phyloP scores from a whole-genome alignment of 2,113 vertebrate genomes.

The Brienomyrus longianalis region DNA sequence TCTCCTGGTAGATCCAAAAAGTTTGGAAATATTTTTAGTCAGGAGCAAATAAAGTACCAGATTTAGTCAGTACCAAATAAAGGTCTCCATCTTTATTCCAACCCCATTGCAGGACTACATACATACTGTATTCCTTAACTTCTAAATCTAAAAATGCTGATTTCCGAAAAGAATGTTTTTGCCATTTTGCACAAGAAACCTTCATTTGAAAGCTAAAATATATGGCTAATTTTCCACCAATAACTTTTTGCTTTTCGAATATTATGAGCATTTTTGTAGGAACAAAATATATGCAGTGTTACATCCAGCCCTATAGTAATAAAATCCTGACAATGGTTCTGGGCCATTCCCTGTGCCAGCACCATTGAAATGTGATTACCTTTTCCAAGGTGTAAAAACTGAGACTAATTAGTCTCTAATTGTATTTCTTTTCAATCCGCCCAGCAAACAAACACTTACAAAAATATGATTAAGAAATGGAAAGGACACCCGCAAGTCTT shows the following conservation, averaged over 20 bases:
- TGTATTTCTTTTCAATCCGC: not conserved
- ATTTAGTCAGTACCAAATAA: not conserved
- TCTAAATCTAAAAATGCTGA: not conserved
- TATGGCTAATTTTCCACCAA: not conserved
- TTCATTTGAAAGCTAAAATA: not conserved
- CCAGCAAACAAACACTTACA: not conserved
- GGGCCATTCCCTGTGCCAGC: not conserved
- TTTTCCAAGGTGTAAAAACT: not conserved
- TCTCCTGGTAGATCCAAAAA: not conserved
- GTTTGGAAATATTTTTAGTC: not conserved
- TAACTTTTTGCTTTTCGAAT: not conserved
- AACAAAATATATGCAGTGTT: not conserved
- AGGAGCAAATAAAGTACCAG: not conserved
- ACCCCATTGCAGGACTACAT: not conserved
- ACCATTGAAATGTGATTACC: not conserved
- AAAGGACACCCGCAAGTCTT: not conserved
- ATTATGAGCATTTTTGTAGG: not conserved
- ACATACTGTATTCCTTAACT: not conserved
- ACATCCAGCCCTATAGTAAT: not conserved
- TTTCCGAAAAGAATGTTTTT: not conserved
- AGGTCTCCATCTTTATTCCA: not conserved
- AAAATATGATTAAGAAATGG: not conserved
- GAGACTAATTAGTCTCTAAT: not conserved
- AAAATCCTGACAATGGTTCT: not conserved
- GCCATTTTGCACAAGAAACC: not conserved